A percentile compares a stretch with the other conserved stretches of the same genome.
These are phyloP conservation scores for Lasioglossum leucozonium DNA, from an alignment of 2,888 invertebrate species.

Conservation along the genomic window DNA sequence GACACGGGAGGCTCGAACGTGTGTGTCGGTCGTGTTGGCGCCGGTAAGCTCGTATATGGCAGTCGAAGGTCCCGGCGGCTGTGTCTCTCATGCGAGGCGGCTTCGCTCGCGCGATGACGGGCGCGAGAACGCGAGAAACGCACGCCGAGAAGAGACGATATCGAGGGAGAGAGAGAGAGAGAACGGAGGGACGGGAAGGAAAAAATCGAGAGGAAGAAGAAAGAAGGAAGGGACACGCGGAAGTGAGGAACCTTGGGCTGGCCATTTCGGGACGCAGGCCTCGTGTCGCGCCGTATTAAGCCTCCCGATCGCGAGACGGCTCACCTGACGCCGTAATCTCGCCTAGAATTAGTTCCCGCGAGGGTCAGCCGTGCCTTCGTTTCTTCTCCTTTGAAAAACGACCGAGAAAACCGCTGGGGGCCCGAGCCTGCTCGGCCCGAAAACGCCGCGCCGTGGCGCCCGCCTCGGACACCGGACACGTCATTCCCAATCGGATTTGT, in stretches of 20 bases:
- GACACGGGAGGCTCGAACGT: slow-evolving; percentile 53
- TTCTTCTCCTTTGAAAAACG: background rate
- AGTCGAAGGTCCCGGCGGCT: slow-evolving; percentile 63
- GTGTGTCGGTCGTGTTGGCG: slow-evolving; percentile 59
- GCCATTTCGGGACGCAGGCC: slow-evolving; percentile 75
- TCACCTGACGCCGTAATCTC: slow-evolving; percentile 49
- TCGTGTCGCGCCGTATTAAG: slow-evolving; percentile 74
- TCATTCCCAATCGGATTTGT: background rate
- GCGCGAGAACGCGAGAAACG: slow-evolving; percentile 64
- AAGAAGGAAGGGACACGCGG: slow-evolving; percentile 68
- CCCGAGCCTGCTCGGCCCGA: background rate
- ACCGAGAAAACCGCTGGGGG: background rate
- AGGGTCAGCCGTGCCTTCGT: slow-evolving; percentile 28
- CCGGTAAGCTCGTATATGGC: slow-evolving; percentile 74
- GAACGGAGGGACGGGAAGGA: slow-evolving; percentile 46
- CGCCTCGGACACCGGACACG: background rate
- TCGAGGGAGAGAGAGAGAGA: too few species aligned
- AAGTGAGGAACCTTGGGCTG: slow-evolving; percentile 76
- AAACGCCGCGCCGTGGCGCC: background rate
- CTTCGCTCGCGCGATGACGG: slow-evolving; percentile 52
- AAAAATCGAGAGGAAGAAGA: slow-evolving; percentile 38
- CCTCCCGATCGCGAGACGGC: slow-evolving; percentile 21
- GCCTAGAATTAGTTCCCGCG: slow-evolving; percentile 59
- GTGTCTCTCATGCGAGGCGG: slow-evolving; percentile 24
- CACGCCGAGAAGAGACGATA: slow-evolving; percentile 36